Evolutionary conservation across 2,797 vertebrate species (phyloP).

Genomic region (Macropodus opercularis): DNA sequence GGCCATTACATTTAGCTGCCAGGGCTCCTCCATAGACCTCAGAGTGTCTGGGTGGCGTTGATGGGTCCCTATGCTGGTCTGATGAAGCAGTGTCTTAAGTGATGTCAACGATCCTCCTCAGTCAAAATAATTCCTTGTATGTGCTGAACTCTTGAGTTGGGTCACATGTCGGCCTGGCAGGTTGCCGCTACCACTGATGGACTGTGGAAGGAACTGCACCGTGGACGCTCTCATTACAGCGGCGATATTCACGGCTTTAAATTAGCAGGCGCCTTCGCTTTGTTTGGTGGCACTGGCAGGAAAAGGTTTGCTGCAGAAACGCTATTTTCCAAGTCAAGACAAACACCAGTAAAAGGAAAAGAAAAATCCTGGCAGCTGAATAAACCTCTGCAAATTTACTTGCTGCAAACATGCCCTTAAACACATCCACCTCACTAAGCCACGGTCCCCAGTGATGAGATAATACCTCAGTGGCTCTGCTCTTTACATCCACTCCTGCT

Average conservation of each 20-base stretch:
- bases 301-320: not conserved
- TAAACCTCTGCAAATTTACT: conserved; percentile 23
- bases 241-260: not conserved
- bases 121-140: conserved; percentile 10
- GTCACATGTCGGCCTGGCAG: not conserved
- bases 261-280: not conserved
- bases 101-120: conserved; percentile 5
- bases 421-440: conserved; percentile 15
- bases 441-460: conserved; percentile 3
- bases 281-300: not conserved
- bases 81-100: conserved; percentile 18
- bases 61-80: conserved; percentile 31
- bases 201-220: not conserved
- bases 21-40: conserved; percentile 54
- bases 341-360: not conserved
- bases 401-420: conserved; percentile 27
- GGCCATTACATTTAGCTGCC: conserved; percentile 56
- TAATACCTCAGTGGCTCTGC: conserved; percentile 24
- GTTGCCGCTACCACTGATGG: not conserved
- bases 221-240: not conserved
- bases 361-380: not conserved
- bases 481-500: conserved; percentile 23
- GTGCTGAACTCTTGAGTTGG: conserved; percentile 6
- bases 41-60: conserved; percentile 34
- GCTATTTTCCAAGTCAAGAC: not conserved